Evolutionary conservation across 2,888 invertebrate genomes (phyloP), one percentile per base, ranked within the genome.

Genomic region (Drosophila emarginata): DNA sequence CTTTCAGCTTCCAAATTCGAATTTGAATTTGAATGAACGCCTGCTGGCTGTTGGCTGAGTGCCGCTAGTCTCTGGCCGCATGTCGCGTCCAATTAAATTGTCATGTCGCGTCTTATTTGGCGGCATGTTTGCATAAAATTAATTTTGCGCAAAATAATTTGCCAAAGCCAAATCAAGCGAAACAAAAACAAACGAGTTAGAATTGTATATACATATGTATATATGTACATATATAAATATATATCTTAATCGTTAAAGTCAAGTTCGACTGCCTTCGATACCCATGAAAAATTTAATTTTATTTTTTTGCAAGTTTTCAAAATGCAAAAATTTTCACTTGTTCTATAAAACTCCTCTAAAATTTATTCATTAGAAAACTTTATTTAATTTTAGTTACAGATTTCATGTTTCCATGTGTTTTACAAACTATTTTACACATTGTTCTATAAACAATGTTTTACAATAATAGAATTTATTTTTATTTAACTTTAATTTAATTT

Each of bases 61-160:
- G 45, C 45, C 45, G 12, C 18, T 21, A 45, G 70, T 70, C 72
- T 70, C 70, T 66, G 71, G 85, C 82, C 82, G 84, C 89, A 87
- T 81, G 87, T 82, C 79, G 83, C 83, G 83, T 80, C 88, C 86
- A 86, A 86, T 86, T 86, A 86, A 89, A 89, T 88, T 89, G 88
- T 86, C 86, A 86, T 86, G 89, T 89, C 81, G 45, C 45, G 82
- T 81, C 78, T 77, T 85, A 78, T 79, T 89, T 80, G 86, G 85
- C 80, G 78, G 83, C 86, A 85, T 86, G 74, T 89, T 89, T 87
- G 87, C 89, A 87, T 79, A 89, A 85, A 85, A 85, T 89, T 85
- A 87, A 85, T 87, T 89, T 74, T 75, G 74, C 88, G 21, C 57
- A 57, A 87, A 84, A 84, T 84, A 88, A 88, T 88, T 87, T 84